phyloP scores from a whole-genome alignment of 2,113 vertebrate species.

The Pangasianodon hypophthalmus region DNA sequence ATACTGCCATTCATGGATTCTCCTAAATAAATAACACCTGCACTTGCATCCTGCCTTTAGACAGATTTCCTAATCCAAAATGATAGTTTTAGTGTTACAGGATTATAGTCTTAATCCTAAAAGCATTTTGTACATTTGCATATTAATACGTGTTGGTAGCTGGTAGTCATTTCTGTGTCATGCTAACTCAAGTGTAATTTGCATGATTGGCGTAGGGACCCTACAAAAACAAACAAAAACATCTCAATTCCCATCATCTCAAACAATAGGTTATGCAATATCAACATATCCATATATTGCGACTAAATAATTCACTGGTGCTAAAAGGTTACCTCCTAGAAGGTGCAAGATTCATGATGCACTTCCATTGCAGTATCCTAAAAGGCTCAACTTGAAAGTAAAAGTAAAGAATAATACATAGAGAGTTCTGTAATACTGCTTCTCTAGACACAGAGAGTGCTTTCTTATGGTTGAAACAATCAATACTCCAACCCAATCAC shows the following conservation, averaged over 20 bases:
- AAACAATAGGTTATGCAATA: not conserved
- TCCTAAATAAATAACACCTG: not conserved
- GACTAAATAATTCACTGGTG: not conserved
- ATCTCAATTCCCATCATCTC: not conserved
- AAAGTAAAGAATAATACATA: not conserved
- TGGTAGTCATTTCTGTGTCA: not conserved
- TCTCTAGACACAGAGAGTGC: not conserved
- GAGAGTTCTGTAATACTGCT: not conserved
- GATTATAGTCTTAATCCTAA: not conserved
- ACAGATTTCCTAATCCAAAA: not conserved
- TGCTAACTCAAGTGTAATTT: not conserved
- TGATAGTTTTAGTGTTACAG: too few species aligned
- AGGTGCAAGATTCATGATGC: not conserved
- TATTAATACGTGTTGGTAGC: not conserved
- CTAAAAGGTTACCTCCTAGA: not conserved
- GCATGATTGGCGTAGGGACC: not conserved
- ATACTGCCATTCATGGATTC: not conserved
- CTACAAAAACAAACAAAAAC: not conserved
- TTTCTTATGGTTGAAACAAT: slow-evolving; percentile 15
- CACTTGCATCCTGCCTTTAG: not conserved
- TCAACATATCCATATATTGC: not conserved
- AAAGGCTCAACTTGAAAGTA: not conserved
- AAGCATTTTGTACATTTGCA: not conserved
- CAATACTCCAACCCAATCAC: slow-evolving; percentile 36
- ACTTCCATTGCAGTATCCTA: not conserved